Base-by-base conservation (phyloP, 2,888 invertebrate species). In the Drosophila lacicola region DNA sequence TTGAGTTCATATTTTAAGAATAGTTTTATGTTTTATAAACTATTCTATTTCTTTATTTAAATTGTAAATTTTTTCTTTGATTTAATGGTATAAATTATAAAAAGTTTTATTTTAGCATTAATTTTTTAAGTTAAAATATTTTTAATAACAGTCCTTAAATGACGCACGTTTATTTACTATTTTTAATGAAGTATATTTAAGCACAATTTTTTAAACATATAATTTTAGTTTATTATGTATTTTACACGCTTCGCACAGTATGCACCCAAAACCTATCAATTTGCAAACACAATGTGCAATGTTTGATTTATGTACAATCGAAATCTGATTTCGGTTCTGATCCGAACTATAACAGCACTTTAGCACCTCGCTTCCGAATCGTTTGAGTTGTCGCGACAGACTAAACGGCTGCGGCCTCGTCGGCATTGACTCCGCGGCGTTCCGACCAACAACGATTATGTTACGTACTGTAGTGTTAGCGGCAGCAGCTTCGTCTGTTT, bases 301-400 rank as follows among this genome's bases (percentile, higher is more conserved):
- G 45, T 49, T 56, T 67, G 33, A 49, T 74, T 36, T 33, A 36
- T 57, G 6, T 19, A 11, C 17, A 56, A 39, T 63, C 17, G 13
- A 50, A 9, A 21, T 50, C 13, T 34, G n/a, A 65, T 21, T 66
- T 21, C 17, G 13, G 33, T 45, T 53, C 33, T 53, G 54, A 55
- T 65, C 51, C 50, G 39, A 13, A 13, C 53, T 21, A 11, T 33
- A 2, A 10, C 33, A 45, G 17, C 8, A 4, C 19, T 51, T 47
- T 13, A 4, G 37, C 50, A 47, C 42, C 36, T 63, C 55, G 69
- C 84, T 58, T 76, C 74, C 71, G 88, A 67, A 70, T 66, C 62
- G 70, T 72, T 74, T 76, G 72, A 77, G 85, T 74, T 68, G 51
- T 70, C 89, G 84, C 72, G 70, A 74, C 76, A 74, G 74, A 87